phyloP scores from a whole-genome alignment of 2,797 vertebrate genomes.

The Florisuga fusca region DNA sequence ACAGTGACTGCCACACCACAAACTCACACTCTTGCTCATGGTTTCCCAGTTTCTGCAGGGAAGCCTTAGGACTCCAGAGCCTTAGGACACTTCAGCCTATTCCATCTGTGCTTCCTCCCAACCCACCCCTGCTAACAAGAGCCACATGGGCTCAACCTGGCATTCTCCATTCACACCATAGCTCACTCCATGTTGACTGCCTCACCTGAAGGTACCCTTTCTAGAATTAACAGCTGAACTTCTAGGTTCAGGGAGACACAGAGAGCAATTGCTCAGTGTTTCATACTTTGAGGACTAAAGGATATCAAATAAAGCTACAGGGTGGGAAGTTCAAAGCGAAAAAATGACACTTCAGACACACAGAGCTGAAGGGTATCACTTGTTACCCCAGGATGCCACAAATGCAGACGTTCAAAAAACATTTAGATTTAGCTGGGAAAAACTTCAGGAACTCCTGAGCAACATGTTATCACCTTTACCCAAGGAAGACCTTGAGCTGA shows the following conservation, averaged over 20 bases:
- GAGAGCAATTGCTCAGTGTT: neutral
- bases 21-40: neutral
- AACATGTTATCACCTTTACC: neutral
- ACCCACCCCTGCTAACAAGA: neutral
- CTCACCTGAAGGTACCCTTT: neutral
- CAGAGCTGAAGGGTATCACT: neutral
- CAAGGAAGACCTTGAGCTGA: neutral
- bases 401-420: neutral
- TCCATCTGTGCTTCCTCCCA: neutral
- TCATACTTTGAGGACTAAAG: neutral
- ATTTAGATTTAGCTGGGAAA: neutral
- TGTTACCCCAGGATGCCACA: neutral
- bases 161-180: neutral
- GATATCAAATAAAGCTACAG: neutral
- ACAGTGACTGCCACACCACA: neutral
- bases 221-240: neutral
- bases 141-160: neutral
- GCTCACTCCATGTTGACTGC: neutral
- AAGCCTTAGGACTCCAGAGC: neutral
- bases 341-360: neutral
- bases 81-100: neutral
- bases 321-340: neutral
- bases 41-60: neutral
- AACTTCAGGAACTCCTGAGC: neutral
- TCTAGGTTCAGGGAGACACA: neutral